Base-by-base conservation (phyloP, 2,113 vertebrate genomes). In the Orthonyx spaldingii region DNA sequence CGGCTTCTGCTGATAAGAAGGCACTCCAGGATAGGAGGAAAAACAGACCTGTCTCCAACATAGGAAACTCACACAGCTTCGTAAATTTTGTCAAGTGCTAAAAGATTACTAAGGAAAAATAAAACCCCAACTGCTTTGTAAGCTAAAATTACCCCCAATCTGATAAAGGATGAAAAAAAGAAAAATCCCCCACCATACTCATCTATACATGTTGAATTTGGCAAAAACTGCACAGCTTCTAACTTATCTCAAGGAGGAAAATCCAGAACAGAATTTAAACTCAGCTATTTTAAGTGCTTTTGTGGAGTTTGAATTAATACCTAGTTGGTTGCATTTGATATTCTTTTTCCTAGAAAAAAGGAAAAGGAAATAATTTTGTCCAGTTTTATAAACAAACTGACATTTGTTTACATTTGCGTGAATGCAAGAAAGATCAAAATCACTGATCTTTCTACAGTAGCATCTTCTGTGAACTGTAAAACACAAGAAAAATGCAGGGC, bases 31-130 rank as follows among this genome's bases (percentile, higher is more conserved):
- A 99, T 5, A 99, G 96, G 12, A 99, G 98, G 95, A 99, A 98
- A 97, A 99, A 98, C 55, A 99, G 96, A 27, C 98, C 98, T 1
- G 98, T 98, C 91, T 99, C 98, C 98, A 99, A 94, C 97, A 99
- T 97, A 2, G 98, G 98, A 74, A 98, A 98, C 63, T 99, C 98
- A n/a, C 91, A 93, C 35, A 99, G 97, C 59, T 98, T 98, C 41
- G 98, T 98, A 88, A 98, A 99, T 96, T 98, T 99, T 95, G 98
- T 99, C 98, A 99, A 94, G 98, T 99, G 96, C 96, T 75, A 57
- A 78, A 94, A 88, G 71, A 10, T 27, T 20, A 97, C 98, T 98
- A 98, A 99, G 98, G 98, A 97, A 97, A 96, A 96, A 57, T 91
- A 96, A 96, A 94, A 49, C 30, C 10, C 6, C 56, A 90, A 33